These are phyloP conservation scores for Oncorhynchus nerka DNA, from an alignment of 2,113 vertebrate genomes.

Conservation along the genomic window DNA sequence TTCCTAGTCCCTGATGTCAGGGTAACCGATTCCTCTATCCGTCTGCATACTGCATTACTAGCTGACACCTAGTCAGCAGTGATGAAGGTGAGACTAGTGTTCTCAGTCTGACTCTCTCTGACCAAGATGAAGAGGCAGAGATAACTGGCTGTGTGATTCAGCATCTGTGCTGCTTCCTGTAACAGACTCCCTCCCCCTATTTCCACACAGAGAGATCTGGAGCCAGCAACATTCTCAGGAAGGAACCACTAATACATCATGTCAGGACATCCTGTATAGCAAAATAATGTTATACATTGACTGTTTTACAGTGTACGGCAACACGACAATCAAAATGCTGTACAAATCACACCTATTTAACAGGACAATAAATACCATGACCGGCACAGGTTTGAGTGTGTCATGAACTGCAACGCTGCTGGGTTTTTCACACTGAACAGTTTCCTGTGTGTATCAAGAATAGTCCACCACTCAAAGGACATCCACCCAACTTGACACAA, in stretches of 20 bases:
- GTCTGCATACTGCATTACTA: slow-evolving; percentile 7
- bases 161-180: slow-evolving; percentile 15
- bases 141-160: slow-evolving; percentile 27
- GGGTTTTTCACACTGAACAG: no score
- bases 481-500: no score
- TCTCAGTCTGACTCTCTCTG: slow-evolving; percentile 6
- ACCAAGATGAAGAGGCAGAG: slow-evolving; percentile 36
- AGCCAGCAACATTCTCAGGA: slow-evolving; percentile 1
- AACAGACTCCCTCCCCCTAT: slow-evolving; percentile 20
- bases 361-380: background rate
- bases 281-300: background rate
- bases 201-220: background rate
- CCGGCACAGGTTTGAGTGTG: background rate
- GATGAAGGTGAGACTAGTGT: background rate
- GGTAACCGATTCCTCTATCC: background rate
- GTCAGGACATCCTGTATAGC: background rate
- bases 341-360: background rate
- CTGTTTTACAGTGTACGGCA: background rate
- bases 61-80: background rate
- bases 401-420: no score
- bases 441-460: no score
- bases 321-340: no score
- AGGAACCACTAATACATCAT: background rate
- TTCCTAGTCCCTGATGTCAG: slow-evolving; percentile 57
- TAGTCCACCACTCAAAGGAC: no score